A percentile compares a stretch with the other conserved stretches of the same genome.
phyloP scores from a whole-genome alignment of 2,113 vertebrate genomes.

The Notothenia rossii region DNA sequence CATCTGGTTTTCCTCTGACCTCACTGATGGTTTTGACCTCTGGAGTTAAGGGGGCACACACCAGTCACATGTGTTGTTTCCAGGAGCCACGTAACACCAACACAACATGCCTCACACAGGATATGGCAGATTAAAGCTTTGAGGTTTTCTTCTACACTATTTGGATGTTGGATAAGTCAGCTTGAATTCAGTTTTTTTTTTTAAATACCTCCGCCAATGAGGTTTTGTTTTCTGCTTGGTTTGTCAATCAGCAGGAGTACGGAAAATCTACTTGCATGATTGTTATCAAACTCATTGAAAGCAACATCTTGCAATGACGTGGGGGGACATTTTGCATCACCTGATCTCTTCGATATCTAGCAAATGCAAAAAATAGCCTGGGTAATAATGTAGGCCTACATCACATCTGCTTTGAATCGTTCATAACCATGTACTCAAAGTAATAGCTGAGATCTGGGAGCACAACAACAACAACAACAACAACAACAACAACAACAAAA shows the following conservation, averaged over 20 bases:
- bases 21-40: constrained; percentile 75
- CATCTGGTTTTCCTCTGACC: constrained; percentile 75
- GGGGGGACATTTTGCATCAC: no score
- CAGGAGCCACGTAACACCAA: constrained; percentile 19
- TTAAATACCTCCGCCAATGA: not conserved
- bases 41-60: constrained; percentile 41
- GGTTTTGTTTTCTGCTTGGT: not conserved
- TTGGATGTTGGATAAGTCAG: not conserved
- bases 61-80: constrained; percentile 40
- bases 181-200: not conserved
- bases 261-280: no score
- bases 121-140: not conserved
- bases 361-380: no score
- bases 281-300: no score
- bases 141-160: not conserved
- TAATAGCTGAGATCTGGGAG: not conserved
- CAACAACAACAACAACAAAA: not conserved
- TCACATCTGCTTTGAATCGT: no score
- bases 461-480: not conserved
- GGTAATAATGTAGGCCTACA: no score
- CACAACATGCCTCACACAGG: not conserved
- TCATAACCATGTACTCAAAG: not conserved
- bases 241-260: no score
- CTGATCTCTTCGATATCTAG: no score
- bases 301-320: no score